Evolutionary conservation across 2,888 invertebrate species (phyloP).

Genomic region (Alviniconcha strummeri): DNA sequence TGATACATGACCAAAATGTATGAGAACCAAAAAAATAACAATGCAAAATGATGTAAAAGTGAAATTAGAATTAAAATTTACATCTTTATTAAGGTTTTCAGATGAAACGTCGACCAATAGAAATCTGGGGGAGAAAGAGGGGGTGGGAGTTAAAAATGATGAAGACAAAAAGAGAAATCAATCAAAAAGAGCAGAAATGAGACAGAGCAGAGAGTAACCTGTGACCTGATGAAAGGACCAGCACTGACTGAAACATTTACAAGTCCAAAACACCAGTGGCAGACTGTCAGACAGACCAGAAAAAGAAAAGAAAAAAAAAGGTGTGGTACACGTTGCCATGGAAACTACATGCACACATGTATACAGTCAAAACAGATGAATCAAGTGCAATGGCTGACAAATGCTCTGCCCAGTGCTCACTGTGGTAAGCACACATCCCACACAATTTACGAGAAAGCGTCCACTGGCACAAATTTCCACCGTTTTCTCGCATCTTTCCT

Average conservation of each 20-base stretch:
- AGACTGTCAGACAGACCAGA: neutral
- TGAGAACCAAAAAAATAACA: conserved; percentile 19
- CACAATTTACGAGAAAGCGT: too few species aligned
- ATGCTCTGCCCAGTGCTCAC: conserved; percentile 10
- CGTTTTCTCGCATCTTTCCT: too few species aligned
- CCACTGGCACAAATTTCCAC: too few species aligned
- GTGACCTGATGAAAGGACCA: neutral
- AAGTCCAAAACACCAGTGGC: neutral
- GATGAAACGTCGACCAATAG: neutral
- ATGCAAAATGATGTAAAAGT: conserved; percentile 10
- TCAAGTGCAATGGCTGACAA: neutral
- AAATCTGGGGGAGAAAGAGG: neutral
- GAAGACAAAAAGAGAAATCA: neutral
- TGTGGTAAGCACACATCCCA: neutral
- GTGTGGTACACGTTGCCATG: conserved; percentile 7
- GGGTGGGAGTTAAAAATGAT: neutral
- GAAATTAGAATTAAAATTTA: conserved; percentile 32
- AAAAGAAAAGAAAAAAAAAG: neutral
- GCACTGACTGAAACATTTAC: neutral
- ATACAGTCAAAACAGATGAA: conserved; percentile 8
- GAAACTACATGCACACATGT: conserved; percentile 24
- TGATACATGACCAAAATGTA: conserved; percentile 29
- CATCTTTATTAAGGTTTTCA: conserved; percentile 24
- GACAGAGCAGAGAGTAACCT: neutral
- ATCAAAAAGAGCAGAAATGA: neutral